Base-by-base conservation (phyloP, 1,140 invertebrate genomes). In the Agrilus planipennis region DNA sequence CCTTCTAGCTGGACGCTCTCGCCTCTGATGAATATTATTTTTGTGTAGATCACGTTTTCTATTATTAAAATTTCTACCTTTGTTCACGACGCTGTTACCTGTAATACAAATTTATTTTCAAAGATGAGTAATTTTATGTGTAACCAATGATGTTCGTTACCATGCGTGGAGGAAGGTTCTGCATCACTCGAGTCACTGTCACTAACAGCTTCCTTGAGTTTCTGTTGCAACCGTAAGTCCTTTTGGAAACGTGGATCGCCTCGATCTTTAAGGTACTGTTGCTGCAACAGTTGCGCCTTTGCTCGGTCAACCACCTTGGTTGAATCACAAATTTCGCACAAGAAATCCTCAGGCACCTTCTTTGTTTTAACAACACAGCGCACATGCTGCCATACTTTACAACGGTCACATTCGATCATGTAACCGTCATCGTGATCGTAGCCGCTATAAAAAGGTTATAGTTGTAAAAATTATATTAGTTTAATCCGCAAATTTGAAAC, bases 361-460 rank as follows among this genome's bases (percentile, higher is more conserved):
- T 79, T 75, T 52, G 92, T 89, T 31, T 91, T 81, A 15, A 86
- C 87, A 81, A 96, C 93, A 58, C 92, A 96, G 54, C 93, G 90
- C 2, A 96, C 90, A 63, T 96, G 92, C 62, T 96, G 92, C 92
- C 92, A 96, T 17, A 91, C 50, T 47, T 58, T 49, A 45, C 64
- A 88, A 66, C 79, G 73, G 79, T 96, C 91, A 67, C 92, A 96
- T 64, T 89, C 92, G 39, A 96, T 94, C 92, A 96, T 96, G 57
- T 94, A 96, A 4, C 91, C 92, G 68, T 96, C 92, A 61, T 96
- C 92, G 61, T 95, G 91, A 22, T 88, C 78, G 54, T 89, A 90
- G 51, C 91, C 88, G 69, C 90, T 77, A 49, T 25, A 25, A 25
- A 25, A 25, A 25, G n/a, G 23, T 25, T 7, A 25, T 25, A 7